Conservation (phyloP, 2,888 invertebrate genomes). For the Microplitis deprimator region DNA sequence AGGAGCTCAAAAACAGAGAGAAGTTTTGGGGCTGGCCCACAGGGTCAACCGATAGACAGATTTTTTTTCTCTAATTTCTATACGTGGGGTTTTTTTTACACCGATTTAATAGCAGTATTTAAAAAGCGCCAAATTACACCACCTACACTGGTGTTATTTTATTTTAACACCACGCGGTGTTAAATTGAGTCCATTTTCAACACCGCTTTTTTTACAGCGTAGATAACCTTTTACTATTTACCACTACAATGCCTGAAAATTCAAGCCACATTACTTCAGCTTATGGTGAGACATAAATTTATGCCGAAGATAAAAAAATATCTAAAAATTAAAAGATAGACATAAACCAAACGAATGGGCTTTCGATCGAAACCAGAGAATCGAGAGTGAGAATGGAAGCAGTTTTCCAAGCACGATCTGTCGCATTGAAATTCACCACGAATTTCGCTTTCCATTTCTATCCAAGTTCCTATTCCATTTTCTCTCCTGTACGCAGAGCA, state of each 20-base stretch:
- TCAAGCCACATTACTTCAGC: neutral
- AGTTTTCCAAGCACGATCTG: constrained; percentile 66
- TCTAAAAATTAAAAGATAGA: constrained; percentile 29
- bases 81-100: too few species aligned
- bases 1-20: too few species aligned
- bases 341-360: constrained; percentile 27
- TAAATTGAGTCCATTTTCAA: too few species aligned
- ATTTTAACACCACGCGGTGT: too few species aligned
- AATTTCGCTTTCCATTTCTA: constrained; percentile 70
- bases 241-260: neutral
- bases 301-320: constrained; percentile 14
- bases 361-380: constrained; percentile 29
- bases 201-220: too few species aligned
- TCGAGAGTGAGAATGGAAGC: constrained; percentile 48
- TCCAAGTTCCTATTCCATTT: constrained; percentile 50
- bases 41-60: too few species aligned
- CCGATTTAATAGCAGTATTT: too few species aligned
- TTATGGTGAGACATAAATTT: constrained; percentile 2
- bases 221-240: too few species aligned
- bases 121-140: too few species aligned
- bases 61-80: too few species aligned
- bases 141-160: too few species aligned
- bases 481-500: constrained; percentile 38
- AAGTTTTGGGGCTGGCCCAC: too few species aligned
- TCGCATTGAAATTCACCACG: constrained; percentile 69